These are phyloP conservation scores for Chirona hameri DNA, from an alignment of 2,888 invertebrate genomes.

Conservation along the genomic window DNA sequence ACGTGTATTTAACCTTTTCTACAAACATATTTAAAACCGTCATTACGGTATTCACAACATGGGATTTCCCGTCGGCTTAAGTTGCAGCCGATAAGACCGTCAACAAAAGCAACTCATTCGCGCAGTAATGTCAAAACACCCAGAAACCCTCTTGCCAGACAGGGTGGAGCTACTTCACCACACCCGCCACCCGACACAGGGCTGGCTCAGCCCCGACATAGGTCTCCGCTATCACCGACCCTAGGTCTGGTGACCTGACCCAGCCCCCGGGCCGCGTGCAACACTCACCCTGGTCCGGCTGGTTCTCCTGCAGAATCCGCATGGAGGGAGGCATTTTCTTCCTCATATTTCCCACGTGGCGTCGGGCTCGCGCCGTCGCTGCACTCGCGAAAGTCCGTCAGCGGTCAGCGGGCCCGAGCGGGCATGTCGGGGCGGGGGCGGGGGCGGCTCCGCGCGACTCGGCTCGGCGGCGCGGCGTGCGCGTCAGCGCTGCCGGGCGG, in stretches of 20 bases:
- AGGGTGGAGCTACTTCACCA: neutral
- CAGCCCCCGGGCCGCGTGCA: neutral
- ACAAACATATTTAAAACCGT: no score
- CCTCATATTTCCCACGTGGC: neutral
- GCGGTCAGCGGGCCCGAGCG: neutral
- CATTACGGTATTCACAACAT: no score
- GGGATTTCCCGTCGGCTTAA: no score
- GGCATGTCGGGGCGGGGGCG: neutral
- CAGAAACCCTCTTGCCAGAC: no score
- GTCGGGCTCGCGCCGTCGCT: neutral
- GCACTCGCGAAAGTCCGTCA: neutral
- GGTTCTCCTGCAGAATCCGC: constrained; percentile 12
- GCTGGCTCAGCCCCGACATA: no score
- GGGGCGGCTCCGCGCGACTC: neutral
- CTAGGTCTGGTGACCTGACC: neutral
- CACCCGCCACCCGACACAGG: neutral
- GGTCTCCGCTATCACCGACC: neutral
- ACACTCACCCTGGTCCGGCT: constrained; percentile 13
- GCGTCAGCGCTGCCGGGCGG: neutral
- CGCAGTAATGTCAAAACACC: no score
- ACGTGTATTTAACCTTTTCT: no score
- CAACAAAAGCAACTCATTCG: no score
- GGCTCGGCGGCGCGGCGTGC: constrained; percentile 1
- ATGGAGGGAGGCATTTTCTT: constrained; percentile 3
- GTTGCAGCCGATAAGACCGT: no score